phyloP scores from a whole-genome alignment of 2,797 vertebrate species.

The Atherinosoma microstoma region DNA sequence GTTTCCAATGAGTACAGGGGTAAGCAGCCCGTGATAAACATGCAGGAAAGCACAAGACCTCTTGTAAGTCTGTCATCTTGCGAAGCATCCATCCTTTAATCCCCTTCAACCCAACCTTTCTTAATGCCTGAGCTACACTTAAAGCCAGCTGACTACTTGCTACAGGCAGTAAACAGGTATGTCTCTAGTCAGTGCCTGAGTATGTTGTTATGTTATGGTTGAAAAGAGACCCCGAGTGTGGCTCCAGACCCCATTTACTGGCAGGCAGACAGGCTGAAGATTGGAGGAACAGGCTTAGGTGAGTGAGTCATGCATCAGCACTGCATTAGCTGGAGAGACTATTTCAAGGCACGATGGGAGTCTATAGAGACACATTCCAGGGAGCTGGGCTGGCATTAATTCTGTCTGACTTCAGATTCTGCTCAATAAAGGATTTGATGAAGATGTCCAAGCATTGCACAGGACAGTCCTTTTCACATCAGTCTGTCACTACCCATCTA shows the following conservation, averaged over 20 bases:
- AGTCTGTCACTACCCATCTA: not conserved
- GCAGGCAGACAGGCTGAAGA: conserved; percentile 50
- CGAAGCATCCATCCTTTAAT: conserved; percentile 37
- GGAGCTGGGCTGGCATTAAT: conserved; percentile 27
- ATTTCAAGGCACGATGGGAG: conserved; percentile 44
- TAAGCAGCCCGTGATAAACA: conserved; percentile 49
- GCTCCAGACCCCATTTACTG: conserved; percentile 55
- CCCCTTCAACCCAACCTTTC: conserved; percentile 41
- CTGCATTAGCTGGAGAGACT: conserved; percentile 45
- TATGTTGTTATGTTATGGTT: conserved; percentile 63
- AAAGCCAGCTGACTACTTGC: conserved; percentile 45
- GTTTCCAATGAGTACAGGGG: not conserved
- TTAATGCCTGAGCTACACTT: conserved; percentile 29
- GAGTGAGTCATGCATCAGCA: conserved; percentile 67
- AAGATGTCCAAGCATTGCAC: conserved; percentile 21
- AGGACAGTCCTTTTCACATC: not conserved
- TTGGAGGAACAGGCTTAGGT: conserved; percentile 43
- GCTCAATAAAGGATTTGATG: conserved; percentile 37
- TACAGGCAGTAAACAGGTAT: conserved; percentile 61
- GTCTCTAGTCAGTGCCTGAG: conserved; percentile 48
- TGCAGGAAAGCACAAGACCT: conserved; percentile 46
- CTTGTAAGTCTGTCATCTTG: conserved; percentile 52
- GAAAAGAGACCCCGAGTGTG: conserved; percentile 53
- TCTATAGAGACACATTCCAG: conserved; percentile 26
- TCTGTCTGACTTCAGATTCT: conserved; percentile 38